Percentiles rank a stretch among this genome's conserved stretches.
Evolutionary conservation across 2,888 invertebrate species (phyloP).

Genomic region (Ornithoptera priamus): DNA sequence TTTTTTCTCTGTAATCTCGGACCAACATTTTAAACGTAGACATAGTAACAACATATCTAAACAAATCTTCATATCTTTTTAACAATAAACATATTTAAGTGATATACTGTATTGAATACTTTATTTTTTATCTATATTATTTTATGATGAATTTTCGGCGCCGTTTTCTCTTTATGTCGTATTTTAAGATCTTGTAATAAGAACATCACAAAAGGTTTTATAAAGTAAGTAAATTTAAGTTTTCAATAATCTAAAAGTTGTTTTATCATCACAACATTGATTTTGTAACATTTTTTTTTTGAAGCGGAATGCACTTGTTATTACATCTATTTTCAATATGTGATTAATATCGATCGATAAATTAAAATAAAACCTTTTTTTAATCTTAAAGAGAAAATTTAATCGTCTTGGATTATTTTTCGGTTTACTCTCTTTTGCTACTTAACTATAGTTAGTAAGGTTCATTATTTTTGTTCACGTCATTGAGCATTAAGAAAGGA

Average conservation of each 20-base stretch:
- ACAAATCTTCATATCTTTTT: conserved; percentile 63
- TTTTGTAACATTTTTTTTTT: too few species aligned
- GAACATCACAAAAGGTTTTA: neutral
- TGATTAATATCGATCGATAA: too few species aligned
- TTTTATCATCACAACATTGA: too few species aligned
- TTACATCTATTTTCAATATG: too few species aligned
- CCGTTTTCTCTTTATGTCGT: neutral
- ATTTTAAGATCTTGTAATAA: neutral
- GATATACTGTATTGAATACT: conserved; percentile 46
- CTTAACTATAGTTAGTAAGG: too few species aligned
- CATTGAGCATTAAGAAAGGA: neutral
- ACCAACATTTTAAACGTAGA: conserved; percentile 62
- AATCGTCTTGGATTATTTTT: too few species aligned
- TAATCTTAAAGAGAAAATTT: too few species aligned
- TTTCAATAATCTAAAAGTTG: too few species aligned
- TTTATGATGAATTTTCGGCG: conserved; percentile 8
- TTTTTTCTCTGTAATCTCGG: conserved; percentile 46
- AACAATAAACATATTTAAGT: conserved; percentile 47
- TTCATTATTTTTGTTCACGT: neutral
- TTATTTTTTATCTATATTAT: conserved; percentile 4
- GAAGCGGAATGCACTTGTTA: too few species aligned
- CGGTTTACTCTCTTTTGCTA: too few species aligned
- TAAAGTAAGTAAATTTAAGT: neutral
- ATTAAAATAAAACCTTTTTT: too few species aligned
- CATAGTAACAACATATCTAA: conserved; percentile 69